A percentile compares a stretch with the other conserved stretches of the same genome.
Conservation (phyloP, 92 coral and sea anemone species). For the Phenganax subtilis region DNA sequence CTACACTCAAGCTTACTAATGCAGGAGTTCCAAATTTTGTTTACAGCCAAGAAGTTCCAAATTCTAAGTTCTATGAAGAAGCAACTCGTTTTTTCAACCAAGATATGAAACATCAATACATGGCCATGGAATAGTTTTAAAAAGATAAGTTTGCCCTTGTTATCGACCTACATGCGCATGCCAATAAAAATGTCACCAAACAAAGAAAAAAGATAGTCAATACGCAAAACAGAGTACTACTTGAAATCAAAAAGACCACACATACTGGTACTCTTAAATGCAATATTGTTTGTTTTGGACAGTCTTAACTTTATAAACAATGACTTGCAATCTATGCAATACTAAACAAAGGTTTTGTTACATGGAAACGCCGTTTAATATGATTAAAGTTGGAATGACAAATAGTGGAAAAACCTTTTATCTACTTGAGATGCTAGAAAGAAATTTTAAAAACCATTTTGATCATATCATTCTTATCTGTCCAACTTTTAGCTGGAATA, state of each 20-base stretch:
- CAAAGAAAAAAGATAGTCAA: slow-evolving; percentile 22
- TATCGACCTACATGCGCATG: slow-evolving; percentile 24
- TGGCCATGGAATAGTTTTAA: slow-evolving; percentile 28
- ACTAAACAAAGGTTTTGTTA: slow-evolving; percentile 1
- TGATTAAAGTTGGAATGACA: slow-evolving; percentile 24
- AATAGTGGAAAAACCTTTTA: slow-evolving; percentile 39
- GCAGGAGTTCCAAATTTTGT: slow-evolving; percentile 40
- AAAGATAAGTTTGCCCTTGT: slow-evolving; percentile 38
- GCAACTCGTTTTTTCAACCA: slow-evolving; percentile 26
- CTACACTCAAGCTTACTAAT: slow-evolving; percentile 18
- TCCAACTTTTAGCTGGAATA: slow-evolving; percentile 26
- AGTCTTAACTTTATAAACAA: slow-evolving; percentile 32
- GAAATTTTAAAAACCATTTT: slow-evolving; percentile 25
- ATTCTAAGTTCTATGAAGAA: slow-evolving; percentile 31
- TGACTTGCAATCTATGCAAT: slow-evolving; percentile 31
- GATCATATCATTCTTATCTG: slow-evolving; percentile 27
- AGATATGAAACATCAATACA: slow-evolving; percentile 15
- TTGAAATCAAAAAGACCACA: slow-evolving; percentile 30
- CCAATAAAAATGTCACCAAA: neutral
- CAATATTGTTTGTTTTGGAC: slow-evolving; percentile 30
- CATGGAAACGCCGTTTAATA: slow-evolving; percentile 31
- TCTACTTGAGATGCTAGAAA: slow-evolving; percentile 35
- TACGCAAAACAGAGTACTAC: slow-evolving; percentile 31
- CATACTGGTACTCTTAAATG: slow-evolving; percentile 26
- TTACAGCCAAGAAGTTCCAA: slow-evolving; percentile 33